Percentiles rank a stretch among this genome's conserved stretches.
These are phyloP conservation scores for Calyptomena viridis DNA, from an alignment of 2,113 vertebrate genomes.

Conservation along the genomic window DNA sequence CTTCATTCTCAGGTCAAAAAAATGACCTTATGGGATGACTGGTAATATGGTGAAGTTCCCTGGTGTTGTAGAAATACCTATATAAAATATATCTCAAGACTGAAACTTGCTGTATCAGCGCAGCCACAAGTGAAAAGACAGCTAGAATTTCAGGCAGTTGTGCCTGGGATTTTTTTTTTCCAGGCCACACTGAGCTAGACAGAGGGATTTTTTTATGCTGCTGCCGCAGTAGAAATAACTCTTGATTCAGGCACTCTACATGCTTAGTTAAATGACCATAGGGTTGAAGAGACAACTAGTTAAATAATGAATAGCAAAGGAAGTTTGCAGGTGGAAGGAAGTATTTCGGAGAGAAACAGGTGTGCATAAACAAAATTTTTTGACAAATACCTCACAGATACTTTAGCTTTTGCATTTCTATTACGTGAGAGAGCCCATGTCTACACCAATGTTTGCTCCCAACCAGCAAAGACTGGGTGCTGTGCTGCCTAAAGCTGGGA, in stretches of 20 bases:
- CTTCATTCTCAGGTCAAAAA: not conserved
- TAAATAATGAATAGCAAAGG: not conserved
- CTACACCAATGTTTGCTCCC: not conserved
- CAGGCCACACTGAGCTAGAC: not conserved
- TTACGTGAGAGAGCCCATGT: not conserved
- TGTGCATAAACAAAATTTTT: not conserved
- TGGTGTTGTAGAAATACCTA: not conserved
- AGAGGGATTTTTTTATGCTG: not conserved
- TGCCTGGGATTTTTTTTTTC: not conserved
- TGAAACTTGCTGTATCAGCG: not conserved
- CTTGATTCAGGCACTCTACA: fast-evolving
- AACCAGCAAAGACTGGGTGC: not conserved
- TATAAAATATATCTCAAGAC: not conserved
- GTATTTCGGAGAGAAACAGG: not conserved
- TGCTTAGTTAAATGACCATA: not conserved
- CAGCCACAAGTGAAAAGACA: not conserved
- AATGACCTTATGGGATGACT: not conserved
- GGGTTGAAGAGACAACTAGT: not conserved
- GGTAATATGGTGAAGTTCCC: not conserved
- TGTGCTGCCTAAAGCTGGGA: not conserved
- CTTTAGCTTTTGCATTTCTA: not conserved
- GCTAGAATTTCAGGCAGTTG: not conserved
- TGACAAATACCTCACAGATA: not conserved
- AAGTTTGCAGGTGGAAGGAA: not conserved
- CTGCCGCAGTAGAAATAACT: not conserved